Evolutionary conservation across 1,140 invertebrate species (phyloP).

Genomic region (Capitella teleta): DNA sequence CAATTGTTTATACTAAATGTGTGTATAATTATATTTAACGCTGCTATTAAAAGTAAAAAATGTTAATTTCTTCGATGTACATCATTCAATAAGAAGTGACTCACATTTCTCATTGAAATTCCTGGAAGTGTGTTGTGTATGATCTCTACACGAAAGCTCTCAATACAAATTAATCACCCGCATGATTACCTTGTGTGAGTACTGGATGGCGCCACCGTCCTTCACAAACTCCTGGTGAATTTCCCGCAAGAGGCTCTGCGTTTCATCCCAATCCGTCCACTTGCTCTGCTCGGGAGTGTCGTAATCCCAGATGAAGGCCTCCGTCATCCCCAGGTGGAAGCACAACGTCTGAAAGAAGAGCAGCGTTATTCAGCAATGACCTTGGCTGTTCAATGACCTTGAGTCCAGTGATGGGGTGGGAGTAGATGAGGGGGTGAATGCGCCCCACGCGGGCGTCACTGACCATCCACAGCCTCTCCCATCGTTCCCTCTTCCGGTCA

Average conservation of each 20-base stretch:
- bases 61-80: too few species aligned
- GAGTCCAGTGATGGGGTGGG: slow-evolving; percentile 22
- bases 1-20: too few species aligned
- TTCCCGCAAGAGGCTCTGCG: slow-evolving; percentile 33
- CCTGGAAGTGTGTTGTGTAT: too few species aligned
- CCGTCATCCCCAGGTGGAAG: slow-evolving; percentile 45
- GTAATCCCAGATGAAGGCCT: slow-evolving; percentile 41
- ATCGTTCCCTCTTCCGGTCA: slow-evolving; percentile 24
- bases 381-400: slow-evolving; percentile 8
- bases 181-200: slow-evolving; percentile 39
- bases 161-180: neutral
- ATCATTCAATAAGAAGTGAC: too few species aligned
- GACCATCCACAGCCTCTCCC: slow-evolving; percentile 43
- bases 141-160: too few species aligned
- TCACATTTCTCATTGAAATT: too few species aligned
- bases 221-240: slow-evolving; percentile 44
- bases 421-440: slow-evolving; percentile 42
- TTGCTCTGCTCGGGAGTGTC: slow-evolving; percentile 24
- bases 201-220: slow-evolving; percentile 37
- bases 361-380: neutral
- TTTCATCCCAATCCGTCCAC: slow-evolving; percentile 30
- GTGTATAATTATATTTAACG: too few species aligned
- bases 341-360: slow-evolving; percentile 36
- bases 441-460: slow-evolving; percentile 32
- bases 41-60: too few species aligned